phyloP scores from a whole-genome alignment of 2,888 invertebrate species.

The Lottia gigantea region DNA sequence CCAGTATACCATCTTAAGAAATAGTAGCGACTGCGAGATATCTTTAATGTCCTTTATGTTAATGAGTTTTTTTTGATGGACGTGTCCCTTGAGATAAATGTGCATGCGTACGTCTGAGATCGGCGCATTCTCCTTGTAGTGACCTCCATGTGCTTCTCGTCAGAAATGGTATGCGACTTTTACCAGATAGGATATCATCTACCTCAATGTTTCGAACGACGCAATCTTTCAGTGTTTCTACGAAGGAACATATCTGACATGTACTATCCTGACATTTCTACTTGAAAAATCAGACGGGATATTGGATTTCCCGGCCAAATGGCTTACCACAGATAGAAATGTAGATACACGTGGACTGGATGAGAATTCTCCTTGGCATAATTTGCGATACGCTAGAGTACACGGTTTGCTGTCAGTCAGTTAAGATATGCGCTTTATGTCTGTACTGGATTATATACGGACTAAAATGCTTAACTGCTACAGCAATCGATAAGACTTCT shows the following conservation, averaged over 20 bases:
- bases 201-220: conserved; percentile 21
- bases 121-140: conserved; percentile 31
- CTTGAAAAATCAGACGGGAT: conserved; percentile 31
- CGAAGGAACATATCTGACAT: conserved; percentile 33
- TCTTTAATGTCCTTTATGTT: conserved; percentile 29
- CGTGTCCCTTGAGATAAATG: conserved; percentile 31
- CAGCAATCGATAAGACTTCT: conserved; percentile 22
- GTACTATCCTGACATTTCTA: conserved; percentile 25
- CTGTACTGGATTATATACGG: conserved; percentile 40
- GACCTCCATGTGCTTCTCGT: conserved; percentile 32
- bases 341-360: conserved; percentile 29
- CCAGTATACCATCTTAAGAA: conserved; percentile 25
- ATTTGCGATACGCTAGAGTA: conserved; percentile 27
- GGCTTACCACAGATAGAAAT: conserved; percentile 29
- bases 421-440: conserved; percentile 28
- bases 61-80: conserved; percentile 24
- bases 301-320: conserved; percentile 20
- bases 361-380: conserved; percentile 35
- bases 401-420: conserved; percentile 36
- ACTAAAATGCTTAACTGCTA: conserved; percentile 38
- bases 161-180: conserved; percentile 30
- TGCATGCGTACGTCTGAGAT: conserved; percentile 30
- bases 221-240: conserved; percentile 30
- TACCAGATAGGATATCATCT: conserved; percentile 22
- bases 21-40: conserved; percentile 24